Percentiles rank a stretch among this genome's conserved stretches.
phyloP scores from a whole-genome alignment of 2,797 vertebrate species.

The Enteromius mattozi region DNA sequence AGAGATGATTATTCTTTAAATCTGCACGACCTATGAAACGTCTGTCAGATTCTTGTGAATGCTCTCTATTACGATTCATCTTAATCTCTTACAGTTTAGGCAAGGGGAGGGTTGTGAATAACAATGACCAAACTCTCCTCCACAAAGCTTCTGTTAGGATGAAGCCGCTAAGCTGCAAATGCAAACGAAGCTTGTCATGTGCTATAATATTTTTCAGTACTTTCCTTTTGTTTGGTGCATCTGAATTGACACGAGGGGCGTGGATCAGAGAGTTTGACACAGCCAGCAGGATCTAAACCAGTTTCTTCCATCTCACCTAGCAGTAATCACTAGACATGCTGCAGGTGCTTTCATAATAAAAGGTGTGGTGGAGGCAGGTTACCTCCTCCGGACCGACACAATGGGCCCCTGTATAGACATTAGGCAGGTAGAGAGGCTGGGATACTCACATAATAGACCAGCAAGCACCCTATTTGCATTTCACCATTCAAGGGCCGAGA shows the following conservation, averaged over 20 bases:
- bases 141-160: conserved; percentile 71
- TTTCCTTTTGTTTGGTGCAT: conserved; percentile 22
- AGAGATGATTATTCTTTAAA: conserved; percentile 90
- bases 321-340: conserved; percentile 82
- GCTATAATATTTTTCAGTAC: background rate
- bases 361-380: conserved; percentile 87
- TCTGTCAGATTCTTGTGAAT: conserved; percentile 90
- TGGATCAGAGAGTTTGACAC: conserved; percentile 31
- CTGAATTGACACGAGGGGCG: conserved; percentile 13
- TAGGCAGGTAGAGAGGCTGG: conserved; percentile 88
- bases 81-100: conserved; percentile 96
- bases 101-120: conserved; percentile 74
- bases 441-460: conserved; percentile 89
- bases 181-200: conserved; percentile 23
- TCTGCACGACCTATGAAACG: conserved; percentile 87
- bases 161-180: conserved; percentile 27
- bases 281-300: conserved; percentile 62
- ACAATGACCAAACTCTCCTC: conserved; percentile 90
- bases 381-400: conserved; percentile 65
- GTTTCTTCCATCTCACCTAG: conserved; percentile 63
- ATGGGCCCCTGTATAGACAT: conserved; percentile 83
- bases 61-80: conserved; percentile 90
- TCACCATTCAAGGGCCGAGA: conserved; percentile 88
- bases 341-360: conserved; percentile 96
- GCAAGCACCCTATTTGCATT: conserved; percentile 93